Evolutionary conservation across 2,113 vertebrate genomes (phyloP).

Genomic region (Motacilla tschutschensis): DNA sequence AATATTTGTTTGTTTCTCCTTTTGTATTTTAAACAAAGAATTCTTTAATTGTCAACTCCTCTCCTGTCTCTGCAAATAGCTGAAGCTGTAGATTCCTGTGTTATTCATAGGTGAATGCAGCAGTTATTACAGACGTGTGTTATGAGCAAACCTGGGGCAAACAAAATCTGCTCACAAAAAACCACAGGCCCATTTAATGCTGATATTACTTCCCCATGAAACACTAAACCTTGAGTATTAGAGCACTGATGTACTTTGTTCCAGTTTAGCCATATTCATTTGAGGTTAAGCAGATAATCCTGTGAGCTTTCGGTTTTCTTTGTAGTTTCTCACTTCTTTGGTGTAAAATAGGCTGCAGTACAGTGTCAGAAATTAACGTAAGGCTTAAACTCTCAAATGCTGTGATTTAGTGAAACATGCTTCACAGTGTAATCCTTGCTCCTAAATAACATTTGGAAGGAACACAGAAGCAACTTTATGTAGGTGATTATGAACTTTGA

Average conservation of each 20-base stretch:
- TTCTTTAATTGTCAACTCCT: neutral
- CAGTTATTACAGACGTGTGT: neutral
- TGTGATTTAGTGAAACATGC: neutral
- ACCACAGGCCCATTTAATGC: neutral
- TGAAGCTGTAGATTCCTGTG: neutral
- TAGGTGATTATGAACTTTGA: neutral
- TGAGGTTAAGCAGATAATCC: conserved; percentile 4
- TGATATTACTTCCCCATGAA: neutral
- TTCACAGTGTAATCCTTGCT: neutral
- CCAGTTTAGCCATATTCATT: neutral
- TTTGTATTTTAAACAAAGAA: neutral
- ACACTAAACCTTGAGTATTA: neutral
- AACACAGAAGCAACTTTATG: neutral
- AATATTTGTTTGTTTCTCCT: neutral
- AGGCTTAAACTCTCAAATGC: neutral
- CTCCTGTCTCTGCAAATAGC: neutral
- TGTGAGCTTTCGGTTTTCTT: neutral
- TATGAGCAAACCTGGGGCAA: neutral
- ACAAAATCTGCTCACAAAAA: neutral
- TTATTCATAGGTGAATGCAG: neutral
- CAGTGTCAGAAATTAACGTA: neutral
- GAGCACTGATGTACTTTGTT: neutral
- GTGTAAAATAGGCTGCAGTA: neutral
- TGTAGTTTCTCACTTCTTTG: neutral
- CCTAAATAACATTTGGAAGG: neutral